phyloP scores from a whole-genome alignment of 2,113 vertebrate genomes.

The Oryzias celebensis region DNA sequence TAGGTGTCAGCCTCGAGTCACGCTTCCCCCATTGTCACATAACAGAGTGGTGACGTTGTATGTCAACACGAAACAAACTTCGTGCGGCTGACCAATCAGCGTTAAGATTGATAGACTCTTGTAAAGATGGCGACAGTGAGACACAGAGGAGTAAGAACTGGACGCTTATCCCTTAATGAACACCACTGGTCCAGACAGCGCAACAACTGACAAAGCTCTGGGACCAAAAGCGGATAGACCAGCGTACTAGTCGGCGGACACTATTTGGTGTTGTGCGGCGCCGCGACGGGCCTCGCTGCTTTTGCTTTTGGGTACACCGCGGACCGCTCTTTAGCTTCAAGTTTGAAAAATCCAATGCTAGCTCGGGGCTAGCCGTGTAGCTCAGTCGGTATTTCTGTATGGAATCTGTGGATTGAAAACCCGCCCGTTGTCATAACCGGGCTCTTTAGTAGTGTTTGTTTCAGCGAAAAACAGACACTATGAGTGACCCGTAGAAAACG shows the following conservation, averaged over 20 bases:
- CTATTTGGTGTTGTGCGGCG: background rate
- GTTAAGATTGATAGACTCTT: constrained; percentile 37
- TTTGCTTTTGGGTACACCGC: constrained; percentile 39
- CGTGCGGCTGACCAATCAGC: constrained; percentile 61
- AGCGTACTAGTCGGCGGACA: background rate
- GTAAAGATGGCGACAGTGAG: constrained; percentile 78
- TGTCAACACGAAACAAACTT: constrained; percentile 64
- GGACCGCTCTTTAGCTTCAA: constrained; percentile 59
- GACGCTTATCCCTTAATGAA: constrained; percentile 42
- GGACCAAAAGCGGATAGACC: constrained; percentile 14
- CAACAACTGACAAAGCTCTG: constrained; percentile 15
- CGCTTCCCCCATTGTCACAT: background rate
- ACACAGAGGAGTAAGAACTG: constrained; percentile 41
- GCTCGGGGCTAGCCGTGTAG: constrained; percentile 55
- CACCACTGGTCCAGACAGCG: constrained; percentile 28
- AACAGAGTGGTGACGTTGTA: constrained; percentile 56
- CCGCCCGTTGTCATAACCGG: background rate
- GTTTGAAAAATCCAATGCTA: constrained; percentile 48
- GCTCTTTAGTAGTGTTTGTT: background rate
- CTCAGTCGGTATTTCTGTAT: constrained; percentile 20
- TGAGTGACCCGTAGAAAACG: constrained; percentile 42
- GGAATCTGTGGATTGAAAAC: constrained; percentile 26
- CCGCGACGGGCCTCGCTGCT: background rate
- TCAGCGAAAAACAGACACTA: background rate
- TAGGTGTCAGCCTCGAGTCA: constrained; percentile 38